A percentile compares a stretch with the other conserved stretches of the same genome.
These are phyloP conservation scores for Oreotragus oreotragus DNA, from an alignment of 2,113 vertebrate species.

Conservation along the genomic window DNA sequence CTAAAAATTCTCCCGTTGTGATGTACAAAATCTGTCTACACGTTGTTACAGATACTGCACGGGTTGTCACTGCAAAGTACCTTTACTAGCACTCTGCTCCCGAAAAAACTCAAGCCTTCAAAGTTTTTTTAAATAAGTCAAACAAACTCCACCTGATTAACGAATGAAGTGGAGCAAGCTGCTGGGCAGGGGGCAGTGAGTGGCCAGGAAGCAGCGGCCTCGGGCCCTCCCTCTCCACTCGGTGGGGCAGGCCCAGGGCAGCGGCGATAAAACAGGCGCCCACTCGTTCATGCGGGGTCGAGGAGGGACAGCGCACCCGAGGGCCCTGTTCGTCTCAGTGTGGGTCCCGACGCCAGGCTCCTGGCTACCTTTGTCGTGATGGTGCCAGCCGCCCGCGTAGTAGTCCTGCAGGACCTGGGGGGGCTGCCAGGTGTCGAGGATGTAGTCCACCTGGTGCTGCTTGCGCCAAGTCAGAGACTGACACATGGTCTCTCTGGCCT, in stretches of 20 bases:
- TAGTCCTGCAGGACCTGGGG: constrained; percentile 93
- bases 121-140: neutral
- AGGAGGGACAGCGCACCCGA: rapidly evolving
- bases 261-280: rapidly evolving
- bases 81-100: neutral
- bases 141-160: neutral
- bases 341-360: rapidly evolving
- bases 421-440: constrained; percentile 91
- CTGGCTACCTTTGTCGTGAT: constrained; percentile 92
- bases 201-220: rapidly evolving
- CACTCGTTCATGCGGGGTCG: rapidly evolving
- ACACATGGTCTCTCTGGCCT: constrained; percentile 92
- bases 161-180: neutral
- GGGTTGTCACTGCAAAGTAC: rapidly evolving
- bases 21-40: neutral
- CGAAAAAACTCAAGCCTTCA: neutral
- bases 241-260: rapidly evolving
- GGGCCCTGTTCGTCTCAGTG: rapidly evolving
- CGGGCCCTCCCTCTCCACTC: neutral
- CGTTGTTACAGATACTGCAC: rapidly evolving
- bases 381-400: constrained; percentile 95
- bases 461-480: constrained; percentile 96
- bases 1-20: no score
- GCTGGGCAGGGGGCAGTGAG: rapidly evolving
- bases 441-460: constrained; percentile 95